These are phyloP conservation scores for Octopus sinensis DNA, from an alignment of 1,140 invertebrate genomes.

Conservation along the genomic window DNA sequence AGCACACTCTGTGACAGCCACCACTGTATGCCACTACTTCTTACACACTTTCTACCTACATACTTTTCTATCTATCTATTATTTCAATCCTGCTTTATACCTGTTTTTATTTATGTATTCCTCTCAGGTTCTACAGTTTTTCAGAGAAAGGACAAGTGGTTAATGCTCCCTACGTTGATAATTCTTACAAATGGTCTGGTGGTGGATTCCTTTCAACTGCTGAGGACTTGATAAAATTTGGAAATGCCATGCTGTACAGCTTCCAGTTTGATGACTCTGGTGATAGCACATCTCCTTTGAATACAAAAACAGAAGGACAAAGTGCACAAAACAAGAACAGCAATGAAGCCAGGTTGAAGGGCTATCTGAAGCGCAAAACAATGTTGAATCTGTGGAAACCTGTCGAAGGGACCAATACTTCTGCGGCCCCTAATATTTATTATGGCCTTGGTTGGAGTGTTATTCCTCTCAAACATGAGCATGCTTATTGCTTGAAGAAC, in stretches of 20 bases:
- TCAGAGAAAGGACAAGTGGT: conserved; percentile 57
- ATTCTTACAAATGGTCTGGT: conserved; percentile 70
- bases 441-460: conserved; percentile 58
- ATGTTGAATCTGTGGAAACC: conserved; percentile 59
- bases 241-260: conserved; percentile 64
- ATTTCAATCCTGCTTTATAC: no score
- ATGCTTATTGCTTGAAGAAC: conserved; percentile 39
- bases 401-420: conserved; percentile 31
- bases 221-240: conserved; percentile 63
- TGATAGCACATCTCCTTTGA: no score
- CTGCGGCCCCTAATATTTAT: conserved; percentile 26
- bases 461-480: conserved; percentile 40
- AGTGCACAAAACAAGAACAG: neutral
- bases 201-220: conserved; percentile 67
- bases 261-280: conserved; percentile 49
- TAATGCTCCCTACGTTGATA: conserved; percentile 67
- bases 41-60: no score
- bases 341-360: no score
- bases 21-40: no score
- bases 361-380: conserved; percentile 57
- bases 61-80: no score
- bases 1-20: no score
- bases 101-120: no score
- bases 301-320: neutral
- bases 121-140: conserved; percentile 61